These are phyloP conservation scores for Penaeus chinensis DNA, from an alignment of 1,140 invertebrate species.

Conservation along the genomic window DNA sequence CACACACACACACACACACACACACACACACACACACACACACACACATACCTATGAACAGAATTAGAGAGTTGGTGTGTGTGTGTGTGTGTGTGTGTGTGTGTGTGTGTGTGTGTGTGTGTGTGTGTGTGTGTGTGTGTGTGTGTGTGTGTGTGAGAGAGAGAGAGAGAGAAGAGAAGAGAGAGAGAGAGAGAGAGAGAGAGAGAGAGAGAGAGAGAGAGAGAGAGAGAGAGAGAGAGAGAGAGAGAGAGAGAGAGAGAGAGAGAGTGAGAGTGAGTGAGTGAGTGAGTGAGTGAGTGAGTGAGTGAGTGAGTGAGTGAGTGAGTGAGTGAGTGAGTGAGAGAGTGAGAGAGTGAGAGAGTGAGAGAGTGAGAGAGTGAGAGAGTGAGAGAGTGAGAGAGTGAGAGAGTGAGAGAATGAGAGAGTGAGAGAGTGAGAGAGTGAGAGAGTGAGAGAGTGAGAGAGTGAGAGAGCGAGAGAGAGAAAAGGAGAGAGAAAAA, in stretches of 20 bases:
- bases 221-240: not conserved
- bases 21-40: too few relatives aligned
- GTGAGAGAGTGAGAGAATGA: not conserved
- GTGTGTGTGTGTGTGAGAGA: too few relatives aligned
- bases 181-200: too few relatives aligned
- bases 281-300: not conserved
- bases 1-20: too few relatives aligned
- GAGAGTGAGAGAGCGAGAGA: not conserved
- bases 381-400: not conserved
- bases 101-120: too few relatives aligned
- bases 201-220: conserved; percentile 10
- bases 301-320: not conserved
- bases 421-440: not conserved
- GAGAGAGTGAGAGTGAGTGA: not conserved
- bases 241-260: not conserved
- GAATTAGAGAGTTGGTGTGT: too few relatives aligned
- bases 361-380: not conserved
- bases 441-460: not conserved
- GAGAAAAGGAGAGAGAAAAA: not conserved
- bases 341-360: not conserved
- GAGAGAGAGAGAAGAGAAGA: too few relatives aligned
- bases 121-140: too few relatives aligned
- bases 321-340: not conserved
- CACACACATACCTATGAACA: too few relatives aligned
- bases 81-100: too few relatives aligned